phyloP scores from a whole-genome alignment of 2,113 vertebrate genomes.

The Asarcornis scutulata region DNA sequence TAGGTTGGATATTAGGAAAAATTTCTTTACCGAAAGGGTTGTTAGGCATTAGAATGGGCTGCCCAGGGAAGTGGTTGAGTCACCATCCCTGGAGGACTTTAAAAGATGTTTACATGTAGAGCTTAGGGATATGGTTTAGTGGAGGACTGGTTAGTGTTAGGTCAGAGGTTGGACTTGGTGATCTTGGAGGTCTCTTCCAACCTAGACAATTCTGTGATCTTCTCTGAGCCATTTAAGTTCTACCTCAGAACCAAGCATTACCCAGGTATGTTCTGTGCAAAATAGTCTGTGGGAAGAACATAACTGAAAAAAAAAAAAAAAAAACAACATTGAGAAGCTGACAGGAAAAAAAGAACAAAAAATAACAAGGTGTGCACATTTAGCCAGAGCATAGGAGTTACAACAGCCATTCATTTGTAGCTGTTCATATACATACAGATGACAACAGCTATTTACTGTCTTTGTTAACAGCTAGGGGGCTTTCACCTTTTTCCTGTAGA shows the following conservation, averaged over 20 bases:
- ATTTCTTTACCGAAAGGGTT: no score
- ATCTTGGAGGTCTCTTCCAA: no score
- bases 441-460: not conserved
- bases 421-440: not conserved
- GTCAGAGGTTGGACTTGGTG: no score
- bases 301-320: not conserved
- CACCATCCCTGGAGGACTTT: no score
- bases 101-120: no score
- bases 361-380: fast-evolving
- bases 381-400: not conserved
- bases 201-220: no score
- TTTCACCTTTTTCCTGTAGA: slow-evolving; percentile 7
- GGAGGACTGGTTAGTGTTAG: no score
- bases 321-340: not conserved
- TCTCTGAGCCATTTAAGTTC: not conserved
- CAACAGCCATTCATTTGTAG: not conserved
- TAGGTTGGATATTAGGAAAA: no score
- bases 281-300: not conserved
- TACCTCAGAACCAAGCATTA: not conserved
- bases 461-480: not conserved
- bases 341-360: not conserved
- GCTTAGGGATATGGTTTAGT: no score
- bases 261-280: not conserved
- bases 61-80: no score
- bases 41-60: no score